A percentile compares a stretch with the other conserved stretches of the same genome.
These are phyloP conservation scores for Dynastes grantii DNA, from an alignment of 2,888 invertebrate genomes.

Conservation along the genomic window DNA sequence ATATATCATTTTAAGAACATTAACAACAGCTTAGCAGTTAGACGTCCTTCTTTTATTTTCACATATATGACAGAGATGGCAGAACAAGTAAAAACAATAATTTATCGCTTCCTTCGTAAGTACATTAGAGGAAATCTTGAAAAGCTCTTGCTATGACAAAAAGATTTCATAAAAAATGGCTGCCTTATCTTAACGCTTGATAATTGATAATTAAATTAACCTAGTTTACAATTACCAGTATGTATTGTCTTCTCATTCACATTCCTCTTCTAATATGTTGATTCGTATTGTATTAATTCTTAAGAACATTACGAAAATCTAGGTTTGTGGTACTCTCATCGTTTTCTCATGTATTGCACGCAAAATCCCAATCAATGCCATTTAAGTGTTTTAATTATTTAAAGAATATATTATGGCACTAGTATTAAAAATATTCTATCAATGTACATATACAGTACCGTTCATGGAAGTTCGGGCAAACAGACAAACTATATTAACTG, in stretches of 20 bases:
- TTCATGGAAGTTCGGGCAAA: too few species aligned
- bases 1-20: slow-evolving; percentile 25
- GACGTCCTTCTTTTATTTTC: slow-evolving; percentile 22
- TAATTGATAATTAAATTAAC: slow-evolving; percentile 38
- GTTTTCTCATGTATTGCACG: too few species aligned
- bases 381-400: too few species aligned
- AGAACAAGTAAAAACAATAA: slow-evolving; percentile 15
- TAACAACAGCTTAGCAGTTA: slow-evolving; percentile 13
- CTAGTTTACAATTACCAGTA: slow-evolving; percentile 19
- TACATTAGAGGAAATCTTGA: not conserved
- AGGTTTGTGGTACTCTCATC: too few species aligned
- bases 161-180: not conserved
- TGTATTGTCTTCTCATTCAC: slow-evolving; percentile 13
- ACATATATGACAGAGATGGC: not conserved
- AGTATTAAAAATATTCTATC: too few species aligned
- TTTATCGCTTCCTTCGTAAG: slow-evolving; percentile 25
- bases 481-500: too few species aligned
- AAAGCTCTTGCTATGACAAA: not conserved
- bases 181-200: slow-evolving; percentile 1
- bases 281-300: not conserved
- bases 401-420: too few species aligned
- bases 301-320: too few species aligned
- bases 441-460: too few species aligned
- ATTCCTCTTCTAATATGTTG: slow-evolving; percentile 22
- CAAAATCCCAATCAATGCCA: too few species aligned